Base-by-base conservation (phyloP, 2,888 invertebrate genomes). In the Oithona nana region DNA sequence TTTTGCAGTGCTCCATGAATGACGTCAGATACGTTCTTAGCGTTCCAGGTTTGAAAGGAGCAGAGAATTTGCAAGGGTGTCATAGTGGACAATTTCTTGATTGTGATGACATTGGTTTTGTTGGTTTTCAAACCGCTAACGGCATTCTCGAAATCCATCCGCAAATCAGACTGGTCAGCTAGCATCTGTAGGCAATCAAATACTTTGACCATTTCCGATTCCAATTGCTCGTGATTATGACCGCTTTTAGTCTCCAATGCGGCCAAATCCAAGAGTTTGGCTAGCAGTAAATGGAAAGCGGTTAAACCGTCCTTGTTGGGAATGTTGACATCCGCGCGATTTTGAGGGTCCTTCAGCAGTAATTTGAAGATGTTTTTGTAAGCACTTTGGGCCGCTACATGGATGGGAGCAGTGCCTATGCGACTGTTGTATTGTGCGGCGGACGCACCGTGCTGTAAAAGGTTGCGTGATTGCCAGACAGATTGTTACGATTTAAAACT, bases 21-120 rank as follows among this genome's bases (percentile, higher is more conserved):
- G 3, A 24, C 26, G 8, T 54, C 54, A 1, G 26, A 2, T 20
- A 54, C 26, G 16, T 20, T 20, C 20, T 26, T 20, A 26, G 54
- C 54, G 26, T 54, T 54, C 54, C 54, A 54, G 3, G 54, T 54
- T 54, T 59, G 59, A 48, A 48, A 59, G 22, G 31, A 31, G 26
- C 59, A 59, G 8, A 59, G 20, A 22, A 59, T 59, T 20, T 59
- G 59, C 39, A 59, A 48, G 11, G 59, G 59, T 16, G 59, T 59
- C 59, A 59, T 59, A 24, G 59, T 59, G 26, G 59, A n/a, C 59
- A 59, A 26, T 22, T 59, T 59, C 28, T 59, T 59, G 24, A 54
- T 26, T 26, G 54, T 54, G 20, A 54, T 20, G 20, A 20, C 24
- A 26, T 26, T 54, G 6, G 22, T 54, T 16, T 24, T 26, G 26